phyloP scores from a whole-genome alignment of 2,797 vertebrate genomes.

The Taeniopygia guttata region DNA sequence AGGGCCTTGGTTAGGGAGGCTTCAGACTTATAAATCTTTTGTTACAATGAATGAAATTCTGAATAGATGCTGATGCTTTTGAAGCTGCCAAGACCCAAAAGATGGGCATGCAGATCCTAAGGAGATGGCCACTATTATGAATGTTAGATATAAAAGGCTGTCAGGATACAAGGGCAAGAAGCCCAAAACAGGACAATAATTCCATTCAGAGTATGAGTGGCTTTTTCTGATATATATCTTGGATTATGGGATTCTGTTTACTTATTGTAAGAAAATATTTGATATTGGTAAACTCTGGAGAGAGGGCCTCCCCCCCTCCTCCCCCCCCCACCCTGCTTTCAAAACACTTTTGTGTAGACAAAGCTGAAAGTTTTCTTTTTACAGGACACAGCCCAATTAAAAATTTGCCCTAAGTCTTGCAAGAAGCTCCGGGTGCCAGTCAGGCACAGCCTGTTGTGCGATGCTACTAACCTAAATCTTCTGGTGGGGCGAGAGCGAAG shows the following conservation, averaged over 20 bases:
- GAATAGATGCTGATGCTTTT: constrained; percentile 41
- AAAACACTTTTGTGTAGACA: background rate
- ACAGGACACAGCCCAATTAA: accelerated
- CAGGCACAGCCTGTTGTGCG: background rate
- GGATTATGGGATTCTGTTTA: background rate
- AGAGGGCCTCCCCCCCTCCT: background rate
- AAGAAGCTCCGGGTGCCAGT: background rate
- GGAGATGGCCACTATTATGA: background rate
- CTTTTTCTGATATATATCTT: background rate
- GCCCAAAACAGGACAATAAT: background rate
- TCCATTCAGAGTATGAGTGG: background rate
- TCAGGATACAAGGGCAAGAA: background rate
- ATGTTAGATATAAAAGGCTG: background rate
- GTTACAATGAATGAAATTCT: constrained; percentile 24
- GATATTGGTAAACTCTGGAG: background rate
- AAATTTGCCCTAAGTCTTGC: background rate
- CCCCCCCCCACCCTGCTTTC: background rate
- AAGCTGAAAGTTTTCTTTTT: background rate
- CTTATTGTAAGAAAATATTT: background rate
- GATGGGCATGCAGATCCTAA: background rate
- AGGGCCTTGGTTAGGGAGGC: background rate
- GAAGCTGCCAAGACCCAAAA: constrained; percentile 13
- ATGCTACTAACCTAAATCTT: background rate
- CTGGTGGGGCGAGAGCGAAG: accelerated
- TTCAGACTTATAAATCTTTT: constrained; percentile 21